These are phyloP conservation scores for fruit fly (Drosophila melanogaster) DNA, from an alignment of 1,140 invertebrate genomes.

Conservation along the genomic window DNA sequence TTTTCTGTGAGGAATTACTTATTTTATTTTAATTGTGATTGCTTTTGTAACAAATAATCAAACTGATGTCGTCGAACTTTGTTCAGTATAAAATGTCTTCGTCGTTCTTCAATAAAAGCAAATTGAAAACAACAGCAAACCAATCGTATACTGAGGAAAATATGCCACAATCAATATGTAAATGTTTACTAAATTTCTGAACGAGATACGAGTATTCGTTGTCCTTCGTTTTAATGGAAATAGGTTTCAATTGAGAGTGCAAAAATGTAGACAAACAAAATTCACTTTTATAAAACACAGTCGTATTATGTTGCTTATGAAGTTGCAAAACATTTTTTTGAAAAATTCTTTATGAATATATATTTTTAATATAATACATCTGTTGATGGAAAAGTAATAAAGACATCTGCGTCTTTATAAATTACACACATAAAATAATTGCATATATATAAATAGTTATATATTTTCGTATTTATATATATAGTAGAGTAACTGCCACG, in stretches of 20 bases:
- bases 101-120: slow-evolving; percentile 64
- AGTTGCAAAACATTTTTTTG: background rate
- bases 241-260: slow-evolving; percentile 51
- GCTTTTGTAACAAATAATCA: slow-evolving; percentile 50
- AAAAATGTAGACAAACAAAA: slow-evolving; percentile 41
- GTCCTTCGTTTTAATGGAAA: slow-evolving; percentile 71
- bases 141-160: slow-evolving; percentile 48
- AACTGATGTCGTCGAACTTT: slow-evolving; percentile 53
- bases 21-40: slow-evolving; percentile 16
- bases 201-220: slow-evolving; percentile 24
- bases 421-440: background rate
- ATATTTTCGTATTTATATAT: no score
- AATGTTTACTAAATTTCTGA: slow-evolving; percentile 58
- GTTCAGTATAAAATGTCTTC: slow-evolving; percentile 46
- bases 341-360: no score
- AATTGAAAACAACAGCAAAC: slow-evolving; percentile 53
- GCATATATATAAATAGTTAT: no score
- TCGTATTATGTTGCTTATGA: slow-evolving; percentile 4
- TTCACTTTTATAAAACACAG: slow-evolving; percentile 8
- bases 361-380: no score
- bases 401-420: background rate
- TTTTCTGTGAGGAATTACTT: slow-evolving; percentile 7
- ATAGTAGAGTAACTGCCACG: no score
- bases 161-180: slow-evolving; percentile 74
- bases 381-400: background rate